Evolutionary conservation across 2,113 vertebrate species (phyloP), one percentile per base, ranked within the genome.

Genomic region (Rhea americana): DNA sequence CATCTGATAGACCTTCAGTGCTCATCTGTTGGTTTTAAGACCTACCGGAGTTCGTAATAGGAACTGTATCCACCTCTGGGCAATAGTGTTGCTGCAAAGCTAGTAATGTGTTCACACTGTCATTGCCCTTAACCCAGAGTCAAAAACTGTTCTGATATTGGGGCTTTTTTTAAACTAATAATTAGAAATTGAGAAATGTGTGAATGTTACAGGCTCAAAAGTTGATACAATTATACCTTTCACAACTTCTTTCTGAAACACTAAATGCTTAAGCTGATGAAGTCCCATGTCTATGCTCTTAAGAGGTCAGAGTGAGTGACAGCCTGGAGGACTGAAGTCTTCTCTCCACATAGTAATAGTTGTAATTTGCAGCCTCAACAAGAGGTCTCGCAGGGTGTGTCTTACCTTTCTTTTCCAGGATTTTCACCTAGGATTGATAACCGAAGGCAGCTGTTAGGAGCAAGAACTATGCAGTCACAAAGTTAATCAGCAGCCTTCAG

Each of bases 61-160:
- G 16, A 67, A 18, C n/a, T 37, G 51, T 20, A 35, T 45, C 65
- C 83, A 16, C 10, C 7, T 73, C 51, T 63, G 32, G 53, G 16
- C 21, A 47, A 30, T 8, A 11, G 7, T 41, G 13, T 19, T 86
- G 10, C 47, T 59, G 56, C 3, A 45, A 51, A 47, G 82, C 28
- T 39, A 20, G 59, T 45, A 2, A 1, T 1, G 24, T 41, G 22
- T 35, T 47, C 32, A 51, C 11, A 13, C 28, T 81, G 89, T 56
- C 56, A 0, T 9, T 61, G 45, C 16, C 61, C 48, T 59, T 81
- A 32, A 25, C 41, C 4, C 0, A 1, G 50, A 63, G 25, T 19
- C 59, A 4, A 43, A 77, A 81, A 61, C 24, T 73, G 61, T 58
- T 13, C 39, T 80, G 48, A 16, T 48, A 7, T 1, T 39, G 22